These are phyloP conservation scores for Xestia rhomboidea DNA, from an alignment of 2,888 invertebrate genomes.

Conservation along the genomic window DNA sequence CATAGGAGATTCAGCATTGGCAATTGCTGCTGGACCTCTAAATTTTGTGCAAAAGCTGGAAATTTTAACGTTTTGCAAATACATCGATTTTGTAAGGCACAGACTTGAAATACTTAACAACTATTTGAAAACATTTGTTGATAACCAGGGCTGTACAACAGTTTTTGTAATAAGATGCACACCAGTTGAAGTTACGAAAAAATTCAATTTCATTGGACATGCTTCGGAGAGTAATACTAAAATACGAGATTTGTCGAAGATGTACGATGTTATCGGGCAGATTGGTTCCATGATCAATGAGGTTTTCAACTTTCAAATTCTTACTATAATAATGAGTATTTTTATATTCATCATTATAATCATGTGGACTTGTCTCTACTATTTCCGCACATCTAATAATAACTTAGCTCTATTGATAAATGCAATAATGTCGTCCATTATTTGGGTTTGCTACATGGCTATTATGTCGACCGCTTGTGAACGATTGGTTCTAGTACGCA, in stretches of 20 bases:
- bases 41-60: slow-evolving; percentile 34
- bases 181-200: slow-evolving; percentile 26
- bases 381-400: slow-evolving; percentile 66
- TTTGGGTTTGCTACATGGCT: slow-evolving; percentile 71
- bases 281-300: slow-evolving; percentile 74
- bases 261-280: slow-evolving; percentile 77
- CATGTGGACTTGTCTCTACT: slow-evolving; percentile 77
- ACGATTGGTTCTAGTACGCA: slow-evolving; percentile 71
- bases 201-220: slow-evolving; percentile 69
- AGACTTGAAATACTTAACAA: slow-evolving; percentile 69
- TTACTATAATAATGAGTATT: slow-evolving; percentile 78
- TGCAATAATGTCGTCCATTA: slow-evolving; percentile 60
- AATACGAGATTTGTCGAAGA: slow-evolving; percentile 74
- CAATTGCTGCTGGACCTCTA: slow-evolving; percentile 9
- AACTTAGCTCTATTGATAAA: slow-evolving; percentile 66
- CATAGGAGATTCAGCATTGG: slow-evolving; percentile 4
- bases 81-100: slow-evolving; percentile 16
- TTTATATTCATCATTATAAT: slow-evolving; percentile 77
- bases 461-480: slow-evolving; percentile 78
- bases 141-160: slow-evolving; percentile 57
- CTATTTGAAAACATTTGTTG: slow-evolving; percentile 72
- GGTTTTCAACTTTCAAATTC: slow-evolving; percentile 79
- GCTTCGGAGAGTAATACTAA: slow-evolving; percentile 71
- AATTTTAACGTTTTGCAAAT: slow-evolving; percentile 25
- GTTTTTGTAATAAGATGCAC: slow-evolving; percentile 66